A percentile compares a stretch with the other conserved stretches of the same genome.
phyloP scores from a whole-genome alignment of 2,113 vertebrate genomes.

The Suncus etruscus region DNA sequence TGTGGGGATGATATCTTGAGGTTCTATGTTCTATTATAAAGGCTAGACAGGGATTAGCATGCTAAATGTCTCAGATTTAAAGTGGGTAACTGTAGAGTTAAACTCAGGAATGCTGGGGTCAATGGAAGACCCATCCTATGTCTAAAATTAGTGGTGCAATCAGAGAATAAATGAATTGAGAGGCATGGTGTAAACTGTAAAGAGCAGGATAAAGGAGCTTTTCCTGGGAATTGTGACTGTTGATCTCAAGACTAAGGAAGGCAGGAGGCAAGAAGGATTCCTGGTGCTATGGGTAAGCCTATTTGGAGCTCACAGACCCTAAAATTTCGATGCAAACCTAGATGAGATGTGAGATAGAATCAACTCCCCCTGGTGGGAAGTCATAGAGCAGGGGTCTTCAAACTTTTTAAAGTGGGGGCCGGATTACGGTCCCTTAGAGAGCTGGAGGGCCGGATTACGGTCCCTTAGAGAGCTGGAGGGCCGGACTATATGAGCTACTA shows the following conservation, averaged over 20 bases:
- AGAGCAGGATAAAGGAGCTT: no score
- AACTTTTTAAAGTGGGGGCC: no score
- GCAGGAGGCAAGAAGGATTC: not conserved
- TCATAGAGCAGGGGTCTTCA: not conserved
- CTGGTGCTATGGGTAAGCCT: not conserved
- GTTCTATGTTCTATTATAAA: not conserved
- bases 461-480: no score
- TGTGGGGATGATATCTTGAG: not conserved
- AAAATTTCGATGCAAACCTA: not conserved
- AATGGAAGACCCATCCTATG: no score
- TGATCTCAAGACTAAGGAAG: not conserved
- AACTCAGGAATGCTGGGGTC: no score
- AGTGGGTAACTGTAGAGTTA: not conserved
- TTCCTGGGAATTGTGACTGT: not conserved
- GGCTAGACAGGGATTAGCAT: not conserved
- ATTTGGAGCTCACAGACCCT: not conserved
- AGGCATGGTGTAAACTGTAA: not conserved
- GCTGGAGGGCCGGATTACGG: no score
- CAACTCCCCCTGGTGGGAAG: no score
- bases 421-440: no score
- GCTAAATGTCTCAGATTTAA: not conserved
- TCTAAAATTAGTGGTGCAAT: no score
- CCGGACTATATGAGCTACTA: no score
- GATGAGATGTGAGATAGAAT: not conserved
- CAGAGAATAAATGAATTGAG: no score